Conservation (phyloP, 2,888 invertebrate species). For the Coelinius sp. region DNA sequence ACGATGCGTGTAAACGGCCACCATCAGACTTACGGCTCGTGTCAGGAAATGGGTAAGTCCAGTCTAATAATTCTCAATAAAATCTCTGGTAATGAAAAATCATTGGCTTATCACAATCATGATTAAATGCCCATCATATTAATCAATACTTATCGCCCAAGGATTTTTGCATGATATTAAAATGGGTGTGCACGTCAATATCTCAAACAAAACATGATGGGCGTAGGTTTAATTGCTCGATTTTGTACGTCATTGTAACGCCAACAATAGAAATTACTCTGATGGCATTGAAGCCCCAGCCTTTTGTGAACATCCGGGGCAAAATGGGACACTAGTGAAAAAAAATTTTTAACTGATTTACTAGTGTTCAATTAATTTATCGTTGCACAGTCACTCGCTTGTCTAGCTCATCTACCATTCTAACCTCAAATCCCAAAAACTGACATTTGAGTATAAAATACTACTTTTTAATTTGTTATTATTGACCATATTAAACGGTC, state of each 20-base stretch:
- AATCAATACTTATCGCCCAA: slow-evolving; percentile 7
- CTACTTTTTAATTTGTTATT: too few species aligned
- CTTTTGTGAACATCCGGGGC: background rate
- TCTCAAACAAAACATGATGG: slow-evolving; percentile 4
- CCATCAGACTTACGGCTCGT: slow-evolving; percentile 60
- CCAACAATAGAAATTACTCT: slow-evolving; percentile 24
- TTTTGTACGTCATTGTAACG: slow-evolving; percentile 20
- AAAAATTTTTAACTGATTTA: too few species aligned
- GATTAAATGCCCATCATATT: background rate
- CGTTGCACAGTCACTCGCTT: too few species aligned
- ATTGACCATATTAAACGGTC: too few species aligned
- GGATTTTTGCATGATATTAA: background rate
- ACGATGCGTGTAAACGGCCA: slow-evolving; percentile 69
- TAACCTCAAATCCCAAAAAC: too few species aligned
- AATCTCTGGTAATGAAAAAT: background rate
- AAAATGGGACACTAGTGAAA: too few species aligned
- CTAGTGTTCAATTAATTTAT: too few species aligned
- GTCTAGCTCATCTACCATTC: too few species aligned
- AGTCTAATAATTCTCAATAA: background rate
- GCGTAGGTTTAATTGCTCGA: slow-evolving; percentile 31
- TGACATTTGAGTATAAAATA: too few species aligned
- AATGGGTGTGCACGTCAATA: background rate
- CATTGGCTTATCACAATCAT: background rate
- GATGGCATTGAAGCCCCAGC: slow-evolving; percentile 22
- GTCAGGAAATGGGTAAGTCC: slow-evolving; percentile 66